Base-by-base conservation (phyloP, 2,888 invertebrate genomes). In the Ligdia adustata region DNA sequence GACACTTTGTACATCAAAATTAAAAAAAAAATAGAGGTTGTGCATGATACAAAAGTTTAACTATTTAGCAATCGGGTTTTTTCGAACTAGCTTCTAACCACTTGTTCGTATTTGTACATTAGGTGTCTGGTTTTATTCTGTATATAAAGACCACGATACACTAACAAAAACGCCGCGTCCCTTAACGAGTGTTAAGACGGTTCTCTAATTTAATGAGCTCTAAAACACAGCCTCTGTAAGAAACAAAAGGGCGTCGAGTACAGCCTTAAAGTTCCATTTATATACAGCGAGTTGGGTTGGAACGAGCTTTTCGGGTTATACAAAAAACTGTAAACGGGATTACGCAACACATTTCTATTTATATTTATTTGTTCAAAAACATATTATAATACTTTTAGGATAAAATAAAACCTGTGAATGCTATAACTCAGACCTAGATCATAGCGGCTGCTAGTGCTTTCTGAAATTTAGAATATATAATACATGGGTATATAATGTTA, bases 181-280 rank as follows among this genome's bases (percentile, higher is more conserved):
- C 57, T 53, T 72, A 78, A 76, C 73, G 78, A 80, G 75, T 79
- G 75, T 75, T 77, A 82, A 79, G 75, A 79, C 68, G 70, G 72
- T 73, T 73, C 69, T 79, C 77, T 82, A 78, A 82, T 80, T 79
- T 84, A 87, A 88, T 83, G 86, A 84, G 82, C 81, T 77, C 80
- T 84, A 79, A 84, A 86, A 84, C 75, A 79, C 86, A 86, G 82
- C 67, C 77, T 67, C 66, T 60, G 66, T 67, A 60, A 64, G 64
- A 74, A 80, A 88, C 84, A 87, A 85, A 82, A 77, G 82, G 75
- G 66, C 69, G 76, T 69, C 71, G 71, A 70, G 61, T 66, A 67
- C 63, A 64, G 70, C 78, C 83, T 83, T 79, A 79, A 79, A 49
- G 33, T 37, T 42, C 27, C 35, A 16, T 35, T 47, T 47, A 27